Evolutionary conservation across 2,797 vertebrate genomes (phyloP), one percentile per base, ranked within the genome.

Genomic region (Choloepus didactylus): DNA sequence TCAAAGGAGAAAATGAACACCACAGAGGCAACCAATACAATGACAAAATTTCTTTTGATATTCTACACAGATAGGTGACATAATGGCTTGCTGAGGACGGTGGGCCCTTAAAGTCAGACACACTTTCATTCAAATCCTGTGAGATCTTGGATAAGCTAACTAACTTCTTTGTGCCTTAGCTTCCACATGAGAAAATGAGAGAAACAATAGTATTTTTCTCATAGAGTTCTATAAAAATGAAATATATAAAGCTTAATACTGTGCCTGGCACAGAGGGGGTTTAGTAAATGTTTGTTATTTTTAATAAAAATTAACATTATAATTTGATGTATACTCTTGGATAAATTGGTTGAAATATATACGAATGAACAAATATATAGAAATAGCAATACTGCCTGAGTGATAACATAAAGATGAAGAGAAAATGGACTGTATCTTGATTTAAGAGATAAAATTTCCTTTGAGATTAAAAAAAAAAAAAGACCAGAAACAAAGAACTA

Each of bases 281-380:
- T 35, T 35, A 35, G 35, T 35, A 35, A 35, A 35, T 35, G 35
- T 35, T 35, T 35, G 35, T 35, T 35, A 83, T 62, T 83, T 94
- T 84, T 60, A 51, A 85, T 38, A 89, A 94, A 91, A 92, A 38
- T 35, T 31, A 84, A 79, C 31, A 82, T 38, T 75, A 44, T n/a
- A 75, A 83, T 70, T 87, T 84, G 64, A 93, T 79, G 46, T 15
- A 62, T 1, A 81, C 25, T 87, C 27, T 75, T 80, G 41, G 29
- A 73, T 6, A 82, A 70, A 81, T 5, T n/a, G 19, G 95, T 60
- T 89, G 64, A 66, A 81, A 91, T 70, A 56, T 10, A 69, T 21
- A n/a, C n/a, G 27, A 56, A 69, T 44, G 64, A 85, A 85, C 31
- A 83, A 70, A 69, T 46, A 87, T 1, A 88, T 1, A 79, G 56